Evolutionary conservation across 2,888 invertebrate genomes (phyloP), one percentile per base, ranked within the genome.

Genomic region (Eupithecia insigniata): DNA sequence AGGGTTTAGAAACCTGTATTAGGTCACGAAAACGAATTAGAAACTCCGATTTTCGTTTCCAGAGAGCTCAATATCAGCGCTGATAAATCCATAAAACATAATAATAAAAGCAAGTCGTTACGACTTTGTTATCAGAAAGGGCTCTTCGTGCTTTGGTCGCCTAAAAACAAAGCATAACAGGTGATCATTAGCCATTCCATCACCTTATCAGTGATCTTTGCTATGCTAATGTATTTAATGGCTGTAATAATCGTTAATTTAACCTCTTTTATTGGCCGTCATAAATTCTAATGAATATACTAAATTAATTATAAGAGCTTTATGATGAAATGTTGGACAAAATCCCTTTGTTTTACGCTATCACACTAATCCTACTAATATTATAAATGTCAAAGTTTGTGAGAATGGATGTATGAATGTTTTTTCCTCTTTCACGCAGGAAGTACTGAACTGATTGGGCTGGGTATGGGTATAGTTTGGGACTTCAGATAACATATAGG

Each of bases 171-270:
- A 68, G 55, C 61, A 69, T 62, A 51, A 46, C 65, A 70, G 30
- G 55, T 39, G 46, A 70, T 71, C 68, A 71, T 67, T 69, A 71
- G 64, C 69, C 43, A 65, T 71, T 74, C 71, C 67, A 71, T 69
- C 58, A 67, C 60, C 61, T 22, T 71, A 74, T 69, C 71, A 66
- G 22, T 58, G 55, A 71, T 74, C 74, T 71, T 62, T 58, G 26
- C 58, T 74, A 71, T 71, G 74, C 55, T 66, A 69, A 71, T 74
- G 68, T 66, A 66, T 68, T 71, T 71, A 62, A 74, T 74, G 74
- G 36, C 30, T 10, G 74, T 64, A 69, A 71, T 74, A 71, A 74
- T 66, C 71, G 66, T 74, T 74, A 71, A 71, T 71, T 69, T 46
- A 67, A 74, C 51, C 61, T 67, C 39, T 69, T 58, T 74, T 71